Base-by-base conservation (phyloP, 30 jellyfish, hydroid and myxozoan species). In the Sanderia malayensis region DNA sequence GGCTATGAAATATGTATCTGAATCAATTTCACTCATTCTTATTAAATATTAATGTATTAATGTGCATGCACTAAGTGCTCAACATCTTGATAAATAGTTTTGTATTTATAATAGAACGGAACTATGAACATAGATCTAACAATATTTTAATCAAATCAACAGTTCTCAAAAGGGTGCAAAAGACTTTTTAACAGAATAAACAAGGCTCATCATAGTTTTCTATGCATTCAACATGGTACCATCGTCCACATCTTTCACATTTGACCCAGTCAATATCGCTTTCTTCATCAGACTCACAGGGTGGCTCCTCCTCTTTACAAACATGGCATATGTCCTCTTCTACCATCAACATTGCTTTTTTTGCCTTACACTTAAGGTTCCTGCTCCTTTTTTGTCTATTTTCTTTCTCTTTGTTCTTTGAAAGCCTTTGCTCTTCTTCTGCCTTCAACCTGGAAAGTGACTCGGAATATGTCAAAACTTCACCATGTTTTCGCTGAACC, bases 151-250 rank as follows among this genome's bases (percentile, higher is more conserved):
- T n/a, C n/a, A n/a, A n/a, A n/a, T n/a, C n/a, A n/a, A n/a, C n/a
- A n/a, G n/a, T n/a, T n/a, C n/a, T n/a, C n/a, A n/a, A n/a, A n/a
- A n/a, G n/a, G n/a, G n/a, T n/a, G n/a, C n/a, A n/a, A n/a, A n/a
- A n/a, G n/a, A n/a, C 55, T 15, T 41, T 41, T 41, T 64, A 28
- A 32, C 73, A 4, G 45, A 69, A 69, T 13, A 71, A 33, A 44
- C 83, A 71, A 27, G 58, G 71, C 33, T 47, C 34, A 17, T 46
- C 72, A 47, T 47, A 71, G 44, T 71, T 30, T 18, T 71, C 72
- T 47, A 71, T 47, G 30, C 71, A 37, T 69, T 71, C 74, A 19
- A 71, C 83, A 30, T 46, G 83, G 72, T 71, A 46, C 71, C 83
- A 71, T 23, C 74, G 83, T 28, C 55, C 24, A 31, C 71, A 71